Evolutionary conservation across 2,888 invertebrate species (phyloP).

Genomic region (Agapostemon virescens): DNA sequence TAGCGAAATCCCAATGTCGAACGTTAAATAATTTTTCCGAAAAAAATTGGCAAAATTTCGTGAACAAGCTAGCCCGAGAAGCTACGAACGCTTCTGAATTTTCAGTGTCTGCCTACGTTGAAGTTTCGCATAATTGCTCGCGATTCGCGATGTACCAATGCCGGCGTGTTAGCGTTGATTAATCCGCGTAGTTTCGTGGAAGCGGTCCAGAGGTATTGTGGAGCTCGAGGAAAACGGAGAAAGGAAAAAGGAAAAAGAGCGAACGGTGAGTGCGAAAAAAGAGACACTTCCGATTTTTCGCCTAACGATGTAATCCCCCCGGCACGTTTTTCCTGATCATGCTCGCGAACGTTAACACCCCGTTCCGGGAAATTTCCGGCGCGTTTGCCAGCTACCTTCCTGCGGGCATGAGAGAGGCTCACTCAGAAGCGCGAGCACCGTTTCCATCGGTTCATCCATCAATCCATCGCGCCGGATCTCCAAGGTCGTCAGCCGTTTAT

Average conservation of each 20-base stretch:
- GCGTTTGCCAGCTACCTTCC: slow-evolving; percentile 47
- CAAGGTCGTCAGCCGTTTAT: slow-evolving; percentile 68
- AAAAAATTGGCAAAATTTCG: no score
- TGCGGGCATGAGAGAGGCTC: slow-evolving; percentile 30
- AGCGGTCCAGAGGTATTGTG: not conserved
- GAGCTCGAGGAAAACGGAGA: not conserved
- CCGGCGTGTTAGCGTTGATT: not conserved
- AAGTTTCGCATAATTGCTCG: not conserved
- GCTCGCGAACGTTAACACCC: slow-evolving; percentile 44
- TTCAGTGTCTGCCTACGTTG: not conserved
- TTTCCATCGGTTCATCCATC: slow-evolving; percentile 65
- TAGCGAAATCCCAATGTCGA: no score
- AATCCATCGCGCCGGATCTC: slow-evolving; percentile 65
- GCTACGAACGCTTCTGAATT: no score
- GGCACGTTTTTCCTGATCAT: slow-evolving; percentile 30
- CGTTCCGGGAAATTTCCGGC: slow-evolving; percentile 52
- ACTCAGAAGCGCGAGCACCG: slow-evolving; percentile 16
- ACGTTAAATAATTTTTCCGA: no score
- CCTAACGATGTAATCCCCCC: slow-evolving; percentile 29
- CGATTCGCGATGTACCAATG: not conserved
- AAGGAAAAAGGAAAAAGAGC: no score
- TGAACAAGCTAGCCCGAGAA: no score
- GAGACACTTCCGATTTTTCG: not conserved
- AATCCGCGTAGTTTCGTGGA: not conserved
- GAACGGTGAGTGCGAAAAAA: no score